Evolutionary conservation across 2,797 vertebrate species (phyloP), one percentile per base, ranked within the genome.

Genomic region (Otolemur crassicaudatus): DNA sequence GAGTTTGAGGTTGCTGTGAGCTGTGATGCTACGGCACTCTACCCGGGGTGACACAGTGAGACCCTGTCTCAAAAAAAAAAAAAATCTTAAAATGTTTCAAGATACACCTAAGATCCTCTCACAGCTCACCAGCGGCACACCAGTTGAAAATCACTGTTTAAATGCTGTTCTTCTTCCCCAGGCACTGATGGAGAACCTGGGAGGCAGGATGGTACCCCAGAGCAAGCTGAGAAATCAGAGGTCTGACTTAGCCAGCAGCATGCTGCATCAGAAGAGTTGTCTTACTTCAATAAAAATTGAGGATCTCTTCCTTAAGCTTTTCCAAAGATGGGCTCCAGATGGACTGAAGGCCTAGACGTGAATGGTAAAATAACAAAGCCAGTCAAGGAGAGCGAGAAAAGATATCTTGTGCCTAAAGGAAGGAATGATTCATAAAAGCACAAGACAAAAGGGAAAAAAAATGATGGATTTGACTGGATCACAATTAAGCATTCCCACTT

Each of bases 251-350:
- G 91, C 20, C 58, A 14, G 12, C 43, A 65, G 37, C n/a, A 1
- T 0, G 0, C 37, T 5, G 31, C 7, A 0, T 27, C 43, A 40
- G 8, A 27, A 25, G 23, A 10, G 27, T 3, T 37, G 25, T n/a
- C 85, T 95, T 3, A 3, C n/a, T 65, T 72, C n/a, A 6, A 1
- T 80, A 5, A 58, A 46, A 80, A 75, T 2, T 0, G 46, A 69
- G 5, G 13, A 0, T 72, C 83, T 63, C 72, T 58, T 70, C 56
- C 25, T 67, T 4, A 82, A 70, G 87, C 7, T n/a, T 43, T 56
- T 37, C 56, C 20, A 29, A 72, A 94, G 84, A 67, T 76, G 65
- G 80, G 19, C 61, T 91, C 82, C 34, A 70, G 92, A 75, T 20
- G 69, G 86, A 65, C 37, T 12, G 3, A 13, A 27, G 9, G 46